Base-by-base conservation (phyloP, 2,797 vertebrate species). In the Acipenser ruthenus region DNA sequence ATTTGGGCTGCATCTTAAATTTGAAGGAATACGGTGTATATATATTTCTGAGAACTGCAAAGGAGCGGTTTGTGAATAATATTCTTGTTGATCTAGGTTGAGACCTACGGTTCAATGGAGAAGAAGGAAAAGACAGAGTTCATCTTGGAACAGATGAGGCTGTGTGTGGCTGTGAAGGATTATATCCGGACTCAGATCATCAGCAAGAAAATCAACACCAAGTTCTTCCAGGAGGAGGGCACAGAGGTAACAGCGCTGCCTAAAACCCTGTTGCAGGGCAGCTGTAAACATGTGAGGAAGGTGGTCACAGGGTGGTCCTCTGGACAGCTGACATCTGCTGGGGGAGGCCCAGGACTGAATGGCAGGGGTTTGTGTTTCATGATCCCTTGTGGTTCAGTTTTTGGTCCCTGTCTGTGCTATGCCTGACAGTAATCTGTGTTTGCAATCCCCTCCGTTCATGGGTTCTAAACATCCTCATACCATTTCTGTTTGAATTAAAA, bases 181-280 rank as follows among this genome's bases (percentile, higher is more conserved):
- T 97, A 98, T 71, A 95, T 98, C 74, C 93, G 96, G 18, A 97
- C 95, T 60, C 96, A 99, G 76, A 99, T 99, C 83, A 99, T 99
- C 83, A 99, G 97, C 89, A 99, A 99, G 90, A 98, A 99, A 87
- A 99, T 99, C 62, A 99, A 95, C 79, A 98, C 96, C 70, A 99
- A 99, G 71, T 97, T 99, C 83, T 99, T 98, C 79, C 90, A 95
- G 76, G 97, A 99, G 71, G 95, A 97, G 63, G 95, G 96, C 67
- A 91, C 87, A 4, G 93, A 99, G 91, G 97, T 97, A 80, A 87
- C 79, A 77, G 47, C 7, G 0, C 9, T 51, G 9, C 63, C 18
- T 18, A 18, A 18, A 18, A 18, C 18, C 2, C 18, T 18, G 18
- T 18, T 37, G 37, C 37, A 37, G 37, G 3, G 37, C 37, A 37